phyloP scores from a whole-genome alignment of 2,797 vertebrate species.

The Muscicapa striata region DNA sequence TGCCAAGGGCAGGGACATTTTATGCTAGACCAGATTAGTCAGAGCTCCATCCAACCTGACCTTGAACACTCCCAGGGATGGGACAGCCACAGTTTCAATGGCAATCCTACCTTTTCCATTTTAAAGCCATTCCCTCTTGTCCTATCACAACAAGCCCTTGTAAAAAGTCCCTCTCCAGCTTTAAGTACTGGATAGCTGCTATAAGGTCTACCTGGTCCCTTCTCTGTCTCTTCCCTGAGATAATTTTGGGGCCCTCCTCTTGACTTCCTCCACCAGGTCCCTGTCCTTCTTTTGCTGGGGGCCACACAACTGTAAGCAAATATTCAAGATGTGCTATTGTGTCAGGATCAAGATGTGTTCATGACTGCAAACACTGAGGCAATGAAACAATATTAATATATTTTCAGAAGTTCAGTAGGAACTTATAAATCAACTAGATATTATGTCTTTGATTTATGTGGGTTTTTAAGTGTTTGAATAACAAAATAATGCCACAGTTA shows the following conservation, averaged over 20 bases:
- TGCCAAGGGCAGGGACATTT: background rate
- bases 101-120: background rate
- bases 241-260: background rate
- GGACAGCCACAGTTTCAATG: background rate
- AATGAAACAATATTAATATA: conserved; percentile 63
- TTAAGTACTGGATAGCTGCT: background rate
- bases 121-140: background rate
- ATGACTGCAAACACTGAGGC: conserved; percentile 17
- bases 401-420: conserved; percentile 62
- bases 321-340: background rate
- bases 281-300: background rate
- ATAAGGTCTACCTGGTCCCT: background rate
- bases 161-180: background rate
- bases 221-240: background rate
- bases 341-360: background rate
- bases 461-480: conserved; percentile 71
- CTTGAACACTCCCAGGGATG: background rate
- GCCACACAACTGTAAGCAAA: background rate
- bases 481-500: conserved; percentile 71
- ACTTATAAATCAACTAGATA: conserved; percentile 55
- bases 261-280: background rate
- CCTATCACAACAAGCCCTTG: no score
- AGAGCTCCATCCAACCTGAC: background rate
- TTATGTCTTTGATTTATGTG: conserved; percentile 60
- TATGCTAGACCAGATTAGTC: background rate